Conservation (phyloP, 2,888 invertebrate genomes). For the Mongoloraphidia duomilia region DNA sequence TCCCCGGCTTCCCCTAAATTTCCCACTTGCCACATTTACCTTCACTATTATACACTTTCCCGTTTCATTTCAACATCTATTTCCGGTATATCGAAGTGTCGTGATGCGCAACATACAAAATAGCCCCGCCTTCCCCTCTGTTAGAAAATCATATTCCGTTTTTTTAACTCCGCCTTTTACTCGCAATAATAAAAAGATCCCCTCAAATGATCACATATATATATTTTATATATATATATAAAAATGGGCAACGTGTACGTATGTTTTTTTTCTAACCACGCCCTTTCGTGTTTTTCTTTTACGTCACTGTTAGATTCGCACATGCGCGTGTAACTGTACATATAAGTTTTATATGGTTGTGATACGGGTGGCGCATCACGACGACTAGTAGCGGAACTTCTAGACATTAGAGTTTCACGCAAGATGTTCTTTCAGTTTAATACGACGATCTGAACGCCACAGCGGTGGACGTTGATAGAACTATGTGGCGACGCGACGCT, state of each 20-base stretch:
- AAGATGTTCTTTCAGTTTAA: no score
- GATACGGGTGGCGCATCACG: background rate
- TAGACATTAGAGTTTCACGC: no score
- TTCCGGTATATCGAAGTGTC: background rate
- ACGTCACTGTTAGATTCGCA: background rate
- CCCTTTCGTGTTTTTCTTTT: background rate
- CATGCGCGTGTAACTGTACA: background rate
- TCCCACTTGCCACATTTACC: no score
- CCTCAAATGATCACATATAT: background rate
- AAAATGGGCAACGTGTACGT: background rate
- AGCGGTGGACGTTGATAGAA: no score
- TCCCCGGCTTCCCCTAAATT: no score
- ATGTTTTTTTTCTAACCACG: background rate
- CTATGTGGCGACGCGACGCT: no score
- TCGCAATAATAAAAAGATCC: background rate
- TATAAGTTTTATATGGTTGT: background rate
- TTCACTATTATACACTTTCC: no score
- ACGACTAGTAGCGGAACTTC: background rate
- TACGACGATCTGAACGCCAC: no score
- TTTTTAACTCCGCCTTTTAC: background rate
- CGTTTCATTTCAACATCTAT: no score
- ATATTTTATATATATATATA: background rate
- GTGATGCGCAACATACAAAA: conserved; percentile 3
- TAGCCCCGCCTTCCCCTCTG: conserved; percentile 4
- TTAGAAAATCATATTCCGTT: background rate